Conservation (phyloP, 2,797 vertebrate genomes). For the Takifugu rubripes region DNA sequence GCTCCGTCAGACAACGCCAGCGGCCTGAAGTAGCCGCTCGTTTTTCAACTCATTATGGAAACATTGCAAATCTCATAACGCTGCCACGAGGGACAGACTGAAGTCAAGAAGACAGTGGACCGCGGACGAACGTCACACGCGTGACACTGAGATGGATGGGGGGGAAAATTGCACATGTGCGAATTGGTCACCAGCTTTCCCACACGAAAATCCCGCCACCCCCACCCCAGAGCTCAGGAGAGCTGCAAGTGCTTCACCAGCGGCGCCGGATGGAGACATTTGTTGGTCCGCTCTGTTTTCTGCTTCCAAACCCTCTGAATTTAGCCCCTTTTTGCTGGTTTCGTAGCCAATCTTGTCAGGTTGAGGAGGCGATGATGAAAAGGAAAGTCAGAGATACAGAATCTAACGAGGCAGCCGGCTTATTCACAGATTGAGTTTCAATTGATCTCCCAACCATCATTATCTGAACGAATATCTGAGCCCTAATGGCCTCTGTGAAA, state of each 20-base stretch:
- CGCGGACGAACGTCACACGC: slow-evolving; percentile 9
- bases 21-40: slow-evolving; percentile 14
- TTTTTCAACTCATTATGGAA: slow-evolving; percentile 53
- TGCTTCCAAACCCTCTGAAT: neutral
- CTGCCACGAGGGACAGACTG: slow-evolving; percentile 18
- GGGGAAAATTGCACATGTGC: slow-evolving; percentile 5
- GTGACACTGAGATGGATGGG: slow-evolving; percentile 7
- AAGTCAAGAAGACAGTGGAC: neutral
- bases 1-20: slow-evolving; percentile 15
- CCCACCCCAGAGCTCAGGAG: slow-evolving; percentile 8
- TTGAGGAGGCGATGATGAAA: slow-evolving; percentile 14
- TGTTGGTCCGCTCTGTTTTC: slow-evolving; percentile 41
- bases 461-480: slow-evolving; percentile 43
- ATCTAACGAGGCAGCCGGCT: slow-evolving; percentile 28
- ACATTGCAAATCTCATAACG: slow-evolving; percentile 31
- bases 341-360: slow-evolving; percentile 16
- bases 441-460: slow-evolving; percentile 58
- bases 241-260: slow-evolving; percentile 10
- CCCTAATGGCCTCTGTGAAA: slow-evolving; percentile 59
- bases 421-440: slow-evolving; percentile 59
- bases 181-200: slow-evolving; percentile 8
- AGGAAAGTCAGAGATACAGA: slow-evolving; percentile 21
- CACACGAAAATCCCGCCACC: neutral
- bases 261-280: slow-evolving; percentile 8
- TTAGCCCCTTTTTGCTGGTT: slow-evolving; percentile 46